Evolutionary conservation across 2,888 invertebrate species (phyloP), one percentile per base, ranked within the genome.

Genomic region (Eudasyphora cyanicolor): DNA sequence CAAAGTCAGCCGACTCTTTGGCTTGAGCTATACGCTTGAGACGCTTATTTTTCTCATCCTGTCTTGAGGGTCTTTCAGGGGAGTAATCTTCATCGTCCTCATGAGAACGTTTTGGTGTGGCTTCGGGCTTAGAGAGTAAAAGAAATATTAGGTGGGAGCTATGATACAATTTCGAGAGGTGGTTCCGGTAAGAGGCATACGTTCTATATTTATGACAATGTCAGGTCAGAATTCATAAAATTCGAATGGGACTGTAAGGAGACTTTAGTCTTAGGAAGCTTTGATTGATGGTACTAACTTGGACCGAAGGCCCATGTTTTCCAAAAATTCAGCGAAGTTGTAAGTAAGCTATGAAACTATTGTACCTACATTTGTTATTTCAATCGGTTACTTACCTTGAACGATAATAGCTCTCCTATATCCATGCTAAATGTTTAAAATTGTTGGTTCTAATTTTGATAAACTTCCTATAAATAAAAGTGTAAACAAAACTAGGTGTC

Each of bases 41-140:
- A 90, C 95, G 95, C 85, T 93, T 93, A 0, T 94, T 92, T 87
- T 93, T 94, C 84, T 95, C 94, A 86, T 84, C 71, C 12, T 93
- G 93, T 81, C 89, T 88, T 35, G 86, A 82, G 14, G 76, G 32
- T 12, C 57, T 83, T 85, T 95, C 95, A 14, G 94, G 94, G 78
- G 94, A 93, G 86, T 87, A 89, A 73, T 95, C 95, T 70, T 95
- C 95, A 82, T 95, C 96, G 29, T 91, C 91, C 19, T 92, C 92
- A 75, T 90, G 90, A 2, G 91, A 88, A 5, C 97, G 93, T 92
- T 97, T 97, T 8, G 97, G 95, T 8, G 96, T 96, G 89, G 96
- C 96, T 70, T 96, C 95, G 4, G 97, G 97, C 97, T 97, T n/a
- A n/a, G n/a, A n/a, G n/a, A 87, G 24, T n/a, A 73, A 45, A 17